These are phyloP conservation scores for Acanthornis magna DNA, from an alignment of 2,797 vertebrate genomes.

Conservation along the genomic window DNA sequence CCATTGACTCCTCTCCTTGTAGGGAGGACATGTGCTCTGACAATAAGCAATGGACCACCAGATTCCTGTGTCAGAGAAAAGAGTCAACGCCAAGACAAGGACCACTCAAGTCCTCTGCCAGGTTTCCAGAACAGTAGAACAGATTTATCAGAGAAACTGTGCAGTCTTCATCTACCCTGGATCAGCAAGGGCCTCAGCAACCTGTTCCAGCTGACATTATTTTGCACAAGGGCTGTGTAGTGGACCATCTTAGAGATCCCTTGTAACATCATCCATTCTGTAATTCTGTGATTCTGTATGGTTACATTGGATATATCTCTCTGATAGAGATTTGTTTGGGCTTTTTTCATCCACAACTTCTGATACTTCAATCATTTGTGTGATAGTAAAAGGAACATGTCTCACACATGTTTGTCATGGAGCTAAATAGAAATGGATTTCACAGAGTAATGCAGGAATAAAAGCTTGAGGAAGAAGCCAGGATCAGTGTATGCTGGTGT, in stretches of 20 bases:
- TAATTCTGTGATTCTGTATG: neutral
- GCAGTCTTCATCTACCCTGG: neutral
- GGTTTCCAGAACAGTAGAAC: neutral
- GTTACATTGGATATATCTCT: neutral
- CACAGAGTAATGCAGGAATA: neutral
- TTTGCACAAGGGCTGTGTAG: neutral
- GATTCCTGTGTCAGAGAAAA: neutral
- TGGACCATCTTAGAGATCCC: neutral
- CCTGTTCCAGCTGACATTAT: neutral
- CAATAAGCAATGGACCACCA: neutral
- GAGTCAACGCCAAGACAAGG: neutral
- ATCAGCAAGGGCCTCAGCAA: neutral
- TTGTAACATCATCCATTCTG: neutral
- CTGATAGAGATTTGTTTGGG: neutral
- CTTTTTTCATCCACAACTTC: neutral
- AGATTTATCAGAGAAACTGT: neutral
- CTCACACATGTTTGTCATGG: neutral
- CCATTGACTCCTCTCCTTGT: neutral
- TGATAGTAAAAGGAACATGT: neutral
- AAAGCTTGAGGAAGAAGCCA: neutral
- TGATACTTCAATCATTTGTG: neutral
- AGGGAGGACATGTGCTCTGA: accelerated
- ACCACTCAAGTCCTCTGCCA: neutral
- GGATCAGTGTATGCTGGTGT: neutral
- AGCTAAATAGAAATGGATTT: neutral